Evolutionary conservation across 2,113 vertebrate species (phyloP), one percentile per base, ranked within the genome.

Genomic region (Oenanthe melanoleuca): DNA sequence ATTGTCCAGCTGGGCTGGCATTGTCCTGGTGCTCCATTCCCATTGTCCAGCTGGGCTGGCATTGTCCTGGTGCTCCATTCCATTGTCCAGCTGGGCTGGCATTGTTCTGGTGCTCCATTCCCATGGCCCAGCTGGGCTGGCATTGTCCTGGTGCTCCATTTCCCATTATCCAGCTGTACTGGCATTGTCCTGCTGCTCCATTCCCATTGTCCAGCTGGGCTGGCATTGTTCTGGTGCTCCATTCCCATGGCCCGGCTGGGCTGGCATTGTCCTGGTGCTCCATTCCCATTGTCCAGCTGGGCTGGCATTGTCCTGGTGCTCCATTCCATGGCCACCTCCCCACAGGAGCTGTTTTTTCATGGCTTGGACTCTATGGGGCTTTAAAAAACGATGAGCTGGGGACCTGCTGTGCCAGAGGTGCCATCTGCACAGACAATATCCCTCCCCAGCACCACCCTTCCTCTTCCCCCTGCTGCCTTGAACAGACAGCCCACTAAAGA

Each of bases 321-420:
- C 45, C 45, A 45, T 45, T 45, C 53, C 3, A 0, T 24, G 31
- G 44, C 52, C 25, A 1, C 25, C 31, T 59, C 17, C 37, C 2
- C 14, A 44, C 18, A 69, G 45, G 23, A 60, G 26, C 37, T 53
- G 23, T 10, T 12, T 53, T 38, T 26, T 23, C 38, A 45, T 61
- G 38, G 23, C 19, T 61, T 16, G 23, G 33, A 13, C 19, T 53
- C 47, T 9, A 22, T 7, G 38, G 26, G 14, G 14, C 45, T 44
- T 33, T 9, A 9, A 28, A 12, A 60, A 61, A 16, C 23, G 26
- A 7, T 0, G 1, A 78, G 26, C 23, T 0, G 3, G 23, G 33
- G 45, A 13, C 4, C 12, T 16, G 64, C 6, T 2, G 63, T 37
- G 44, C 31, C 1, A 1, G 64, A 5, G 2, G 55, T 37, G 44